Conservation (phyloP, 2,888 invertebrate genomes). For the Chouioia cunea region DNA sequence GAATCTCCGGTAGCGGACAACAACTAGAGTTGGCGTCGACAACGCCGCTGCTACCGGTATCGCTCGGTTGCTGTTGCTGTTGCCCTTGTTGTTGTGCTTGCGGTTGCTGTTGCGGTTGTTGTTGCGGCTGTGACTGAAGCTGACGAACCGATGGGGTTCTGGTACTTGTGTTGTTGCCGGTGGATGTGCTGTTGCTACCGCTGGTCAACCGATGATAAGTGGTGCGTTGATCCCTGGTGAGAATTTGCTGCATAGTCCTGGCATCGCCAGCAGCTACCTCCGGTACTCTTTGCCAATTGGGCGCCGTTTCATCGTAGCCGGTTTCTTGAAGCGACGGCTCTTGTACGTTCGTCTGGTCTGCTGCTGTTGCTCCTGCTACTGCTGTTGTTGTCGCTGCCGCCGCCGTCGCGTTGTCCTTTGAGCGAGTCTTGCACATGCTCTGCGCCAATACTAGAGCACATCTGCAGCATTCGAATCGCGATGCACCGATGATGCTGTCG, state of each 20-base stretch:
- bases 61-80: neutral
- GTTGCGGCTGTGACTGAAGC: constrained; percentile 13
- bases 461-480: too few species aligned
- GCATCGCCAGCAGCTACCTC: constrained; percentile 53
- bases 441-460: too few species aligned
- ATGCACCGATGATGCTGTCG: neutral
- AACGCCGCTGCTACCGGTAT: neutral
- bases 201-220: constrained; percentile 57
- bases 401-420: neutral
- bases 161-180: constrained; percentile 11
- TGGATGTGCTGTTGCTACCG: constrained; percentile 23
- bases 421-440: too few species aligned
- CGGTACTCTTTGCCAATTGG: too few species aligned
- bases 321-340: neutral
- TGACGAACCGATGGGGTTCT: constrained; percentile 14
- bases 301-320: neutral
- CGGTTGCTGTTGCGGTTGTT: constrained; percentile 10
- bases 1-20: too few species aligned
- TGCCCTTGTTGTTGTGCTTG: constrained; percentile 9
- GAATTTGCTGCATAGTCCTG: constrained; percentile 59
- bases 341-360: neutral
- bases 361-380: neutral
- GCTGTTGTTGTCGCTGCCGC: neutral
- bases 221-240: constrained; percentile 64
- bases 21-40: neutral